Percentiles rank a stretch among this genome's conserved stretches.
Conservation (phyloP, 2,888 invertebrate species). For the Limnephilus lunatus region DNA sequence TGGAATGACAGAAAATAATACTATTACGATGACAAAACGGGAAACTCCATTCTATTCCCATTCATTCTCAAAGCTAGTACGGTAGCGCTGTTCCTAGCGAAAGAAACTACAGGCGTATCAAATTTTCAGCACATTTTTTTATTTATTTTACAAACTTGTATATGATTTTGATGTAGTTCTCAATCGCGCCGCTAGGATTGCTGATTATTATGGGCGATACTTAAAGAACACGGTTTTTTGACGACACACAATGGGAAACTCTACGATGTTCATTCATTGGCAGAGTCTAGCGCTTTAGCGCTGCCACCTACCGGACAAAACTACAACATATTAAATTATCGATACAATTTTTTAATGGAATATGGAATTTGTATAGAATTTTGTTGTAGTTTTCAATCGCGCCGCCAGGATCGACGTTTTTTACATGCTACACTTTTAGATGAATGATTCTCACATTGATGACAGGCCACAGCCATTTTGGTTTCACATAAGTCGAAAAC, state of each 20-base stretch:
- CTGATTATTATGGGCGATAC: background rate
- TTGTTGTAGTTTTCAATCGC: background rate
- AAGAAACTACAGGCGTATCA: background rate
- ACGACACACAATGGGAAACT: background rate
- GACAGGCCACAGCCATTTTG: slow-evolving; percentile 18
- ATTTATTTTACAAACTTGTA: too few species aligned
- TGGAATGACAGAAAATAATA: background rate
- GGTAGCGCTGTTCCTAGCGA: background rate
- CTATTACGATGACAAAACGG: background rate
- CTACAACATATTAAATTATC: background rate
- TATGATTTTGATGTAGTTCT: too few species aligned
- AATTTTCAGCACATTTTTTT: background rate
- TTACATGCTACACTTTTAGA: background rate
- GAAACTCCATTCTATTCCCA: background rate
- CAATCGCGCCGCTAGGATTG: background rate
- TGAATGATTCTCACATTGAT: background rate
- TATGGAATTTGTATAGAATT: background rate
- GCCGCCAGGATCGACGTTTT: background rate
- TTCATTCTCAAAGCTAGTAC: background rate
- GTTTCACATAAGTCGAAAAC: background rate
- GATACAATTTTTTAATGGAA: background rate
- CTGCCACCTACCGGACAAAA: background rate
- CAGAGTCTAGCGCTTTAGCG: background rate
- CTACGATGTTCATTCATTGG: background rate
- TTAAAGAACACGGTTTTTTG: background rate